Evolutionary conservation across 2,797 vertebrate species (phyloP), one percentile per base, ranked within the genome.

Genomic region (Discoglossus pictus): DNA sequence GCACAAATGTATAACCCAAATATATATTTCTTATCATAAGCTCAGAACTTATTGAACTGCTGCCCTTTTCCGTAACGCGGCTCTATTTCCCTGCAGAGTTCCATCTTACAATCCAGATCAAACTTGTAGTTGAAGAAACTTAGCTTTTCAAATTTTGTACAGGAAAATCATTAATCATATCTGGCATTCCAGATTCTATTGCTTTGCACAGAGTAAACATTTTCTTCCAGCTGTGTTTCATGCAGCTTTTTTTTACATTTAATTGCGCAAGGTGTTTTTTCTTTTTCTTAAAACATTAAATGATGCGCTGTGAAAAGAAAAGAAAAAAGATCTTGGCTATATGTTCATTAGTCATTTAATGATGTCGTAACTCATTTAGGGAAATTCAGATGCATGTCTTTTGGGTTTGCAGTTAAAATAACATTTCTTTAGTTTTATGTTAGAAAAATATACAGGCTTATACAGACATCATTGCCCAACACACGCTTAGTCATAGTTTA

Each of bases 161-260:
- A 43, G 36, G 60, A 62, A 70, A 70, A 63, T 70, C 68, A 70
- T 70, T 70, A 70, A 70, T 70, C 68, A 70, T 43, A 63, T 40
- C 52, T 70, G 68, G 52, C 68, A 51, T 70, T 50, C 68, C 24
- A 50, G 58, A 61, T 62, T 62, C 50, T 61, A 7, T 16, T 23
- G 68, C 68, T 63, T 63, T 40, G 60, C 68, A 63, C 68, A 58
- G 68, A 60, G 68, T 70, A 70, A 70, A 70, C 58, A 70, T 50
- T 56, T 63, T 44, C 54, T 54, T 50, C 60, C 51, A 56, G 60
- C 60, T 24, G 51, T 27, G 60, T 13, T 20, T 42, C 17, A 61
- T 38, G 23, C 51, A 21, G 16, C 27, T 39, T 52, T 42, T 34
- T 27, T 38, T 53, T 43, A 55, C 35, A 23, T 70, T 63, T 63